Evolutionary conservation across 2,113 vertebrate genomes (phyloP).

Genomic region (Mirza zaza): DNA sequence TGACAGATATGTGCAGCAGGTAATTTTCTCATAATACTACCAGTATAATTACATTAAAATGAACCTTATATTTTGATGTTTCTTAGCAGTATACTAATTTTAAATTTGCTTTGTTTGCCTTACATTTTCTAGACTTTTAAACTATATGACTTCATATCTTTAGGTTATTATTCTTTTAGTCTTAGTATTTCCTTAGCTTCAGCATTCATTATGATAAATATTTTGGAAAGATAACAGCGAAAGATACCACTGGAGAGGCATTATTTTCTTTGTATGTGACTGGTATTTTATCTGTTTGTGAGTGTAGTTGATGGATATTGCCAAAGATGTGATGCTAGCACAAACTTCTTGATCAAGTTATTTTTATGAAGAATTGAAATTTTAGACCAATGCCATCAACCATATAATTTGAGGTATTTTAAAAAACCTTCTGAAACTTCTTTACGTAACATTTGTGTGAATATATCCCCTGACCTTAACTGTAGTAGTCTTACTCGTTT

Average conservation of each 20-base stretch:
- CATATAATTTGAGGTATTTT: not conserved
- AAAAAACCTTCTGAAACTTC: not conserved
- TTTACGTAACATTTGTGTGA: not conserved
- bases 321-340: not conserved
- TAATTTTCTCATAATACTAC: conserved; percentile 79
- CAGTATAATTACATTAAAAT: not conserved
- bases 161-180: conserved; percentile 2
- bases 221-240: not conserved
- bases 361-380: not conserved
- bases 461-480: not conserved
- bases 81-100: not conserved
- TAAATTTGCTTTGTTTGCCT: conserved; percentile 7
- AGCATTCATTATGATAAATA: not conserved
- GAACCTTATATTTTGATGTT: not conserved
- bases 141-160: not conserved
- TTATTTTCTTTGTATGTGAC: not conserved
- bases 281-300: not conserved
- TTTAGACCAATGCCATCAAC: not conserved
- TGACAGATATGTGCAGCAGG: conserved; percentile 99
- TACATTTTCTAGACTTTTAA: conserved; percentile 20
- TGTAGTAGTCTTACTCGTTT: not conserved
- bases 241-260: not conserved
- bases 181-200: not conserved
- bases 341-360: not conserved
- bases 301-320: not conserved